Conservation (phyloP, 2,888 invertebrate species). For the Drepana falcataria region DNA sequence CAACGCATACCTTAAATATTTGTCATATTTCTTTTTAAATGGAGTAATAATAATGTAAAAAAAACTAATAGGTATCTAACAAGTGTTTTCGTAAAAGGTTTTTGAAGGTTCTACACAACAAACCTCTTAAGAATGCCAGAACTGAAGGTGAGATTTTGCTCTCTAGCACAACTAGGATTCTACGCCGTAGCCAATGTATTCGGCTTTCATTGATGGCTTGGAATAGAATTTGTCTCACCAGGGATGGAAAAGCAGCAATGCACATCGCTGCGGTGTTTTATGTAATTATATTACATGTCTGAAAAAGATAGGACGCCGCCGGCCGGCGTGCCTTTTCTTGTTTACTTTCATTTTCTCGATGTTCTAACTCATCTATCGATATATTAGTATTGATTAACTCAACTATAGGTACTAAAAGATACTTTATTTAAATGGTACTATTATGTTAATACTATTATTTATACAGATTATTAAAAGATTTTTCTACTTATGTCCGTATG, state of each 20-base stretch:
- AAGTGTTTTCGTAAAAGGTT: neutral
- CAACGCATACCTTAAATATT: no score
- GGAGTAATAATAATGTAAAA: no score
- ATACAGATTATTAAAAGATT: no score
- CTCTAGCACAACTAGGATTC: neutral
- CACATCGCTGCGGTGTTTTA: neutral
- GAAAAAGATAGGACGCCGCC: conserved; percentile 20
- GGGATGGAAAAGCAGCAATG: conserved; percentile 9
- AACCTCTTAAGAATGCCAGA: neutral
- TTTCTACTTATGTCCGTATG: no score
- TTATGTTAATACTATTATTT: no score
- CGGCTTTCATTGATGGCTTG: conserved; percentile 10
- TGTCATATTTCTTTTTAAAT: no score
- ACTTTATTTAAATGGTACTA: no score
- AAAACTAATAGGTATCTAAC: neutral
- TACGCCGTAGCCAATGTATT: neutral
- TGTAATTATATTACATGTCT: neutral
- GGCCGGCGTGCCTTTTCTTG: conserved; percentile 33
- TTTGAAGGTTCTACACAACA: neutral
- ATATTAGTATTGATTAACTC: neutral
- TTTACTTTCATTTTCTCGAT: conserved; percentile 28
- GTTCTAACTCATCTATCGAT: conserved; percentile 23
- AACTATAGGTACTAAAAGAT: no score
- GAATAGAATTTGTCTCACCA: neutral
- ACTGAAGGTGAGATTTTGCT: neutral